Conservation (phyloP, 2,113 vertebrate genomes). For the Eolophus roseicapilla region DNA sequence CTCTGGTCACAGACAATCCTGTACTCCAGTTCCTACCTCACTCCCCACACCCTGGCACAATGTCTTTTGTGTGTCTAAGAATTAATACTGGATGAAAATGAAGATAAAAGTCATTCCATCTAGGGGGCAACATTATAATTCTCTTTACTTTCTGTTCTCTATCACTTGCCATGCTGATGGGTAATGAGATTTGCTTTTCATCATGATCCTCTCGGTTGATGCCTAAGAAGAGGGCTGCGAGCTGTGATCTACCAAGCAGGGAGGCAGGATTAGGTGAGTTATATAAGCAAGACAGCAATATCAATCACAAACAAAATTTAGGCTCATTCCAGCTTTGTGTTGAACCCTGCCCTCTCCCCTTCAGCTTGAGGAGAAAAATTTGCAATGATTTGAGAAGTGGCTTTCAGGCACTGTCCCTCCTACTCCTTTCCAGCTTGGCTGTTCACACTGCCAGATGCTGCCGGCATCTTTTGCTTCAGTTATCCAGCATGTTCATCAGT, state of each 20-base stretch:
- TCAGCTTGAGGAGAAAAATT: background rate
- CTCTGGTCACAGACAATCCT: background rate
- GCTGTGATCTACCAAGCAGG: background rate
- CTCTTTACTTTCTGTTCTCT: background rate
- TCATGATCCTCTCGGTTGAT: background rate
- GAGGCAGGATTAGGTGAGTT: slow-evolving; percentile 13
- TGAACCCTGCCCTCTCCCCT: background rate
- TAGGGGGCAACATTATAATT: background rate
- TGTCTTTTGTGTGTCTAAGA: background rate
- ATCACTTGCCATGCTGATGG: background rate
- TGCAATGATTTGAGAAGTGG: background rate
- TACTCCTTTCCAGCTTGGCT: background rate
- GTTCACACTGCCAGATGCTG: background rate
- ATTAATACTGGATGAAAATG: background rate
- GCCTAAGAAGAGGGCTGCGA: background rate
- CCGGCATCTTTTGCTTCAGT: background rate
- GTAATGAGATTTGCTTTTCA: slow-evolving; percentile 48
- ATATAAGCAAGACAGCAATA: slow-evolving; percentile 28
- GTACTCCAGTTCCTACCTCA: background rate
- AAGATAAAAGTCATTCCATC: background rate
- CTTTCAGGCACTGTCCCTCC: background rate
- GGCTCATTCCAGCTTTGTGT: background rate
- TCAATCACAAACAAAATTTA: background rate
- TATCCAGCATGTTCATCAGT: background rate
- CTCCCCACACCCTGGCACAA: background rate